Evolutionary conservation across 2,797 vertebrate species (phyloP).

Genomic region (Alectoris magna): DNA sequence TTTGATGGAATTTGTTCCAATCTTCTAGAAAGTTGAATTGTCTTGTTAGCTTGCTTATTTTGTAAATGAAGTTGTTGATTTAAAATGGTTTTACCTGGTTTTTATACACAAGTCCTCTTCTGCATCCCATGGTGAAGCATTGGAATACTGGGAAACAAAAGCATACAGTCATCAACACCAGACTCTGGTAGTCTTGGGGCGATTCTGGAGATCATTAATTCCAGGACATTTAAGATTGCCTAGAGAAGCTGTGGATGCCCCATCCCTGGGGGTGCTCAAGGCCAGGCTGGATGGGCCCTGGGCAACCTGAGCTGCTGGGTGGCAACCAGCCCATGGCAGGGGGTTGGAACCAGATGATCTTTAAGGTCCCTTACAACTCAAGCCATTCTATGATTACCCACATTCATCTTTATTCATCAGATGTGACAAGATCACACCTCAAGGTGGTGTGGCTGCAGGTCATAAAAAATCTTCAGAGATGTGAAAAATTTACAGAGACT

Average conservation of each 20-base stretch:
- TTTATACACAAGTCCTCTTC: background rate
- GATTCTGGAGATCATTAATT: background rate
- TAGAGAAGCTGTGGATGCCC: no score
- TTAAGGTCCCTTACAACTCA: no score
- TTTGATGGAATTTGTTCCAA: background rate
- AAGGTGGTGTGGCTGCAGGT: background rate
- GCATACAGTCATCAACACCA: fast-evolving
- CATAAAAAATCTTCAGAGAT: background rate
- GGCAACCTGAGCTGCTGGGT: no score
- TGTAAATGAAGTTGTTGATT: background rate
- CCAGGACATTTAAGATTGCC: background rate
- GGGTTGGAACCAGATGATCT: no score
- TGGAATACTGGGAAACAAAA: fast-evolving
- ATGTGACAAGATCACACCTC: background rate
- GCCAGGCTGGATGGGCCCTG: no score
- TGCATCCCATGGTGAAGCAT: background rate
- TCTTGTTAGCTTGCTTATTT: background rate
- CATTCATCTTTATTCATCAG: background rate
- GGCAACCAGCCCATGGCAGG: no score
- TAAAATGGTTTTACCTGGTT: background rate
- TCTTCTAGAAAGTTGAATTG: background rate
- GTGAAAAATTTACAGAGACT: background rate
- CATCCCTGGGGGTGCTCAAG: no score
- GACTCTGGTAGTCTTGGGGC: background rate
- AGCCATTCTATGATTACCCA: background rate